Base-by-base conservation (phyloP, 2,888 invertebrate species). In the Amblyteles armatorius region DNA sequence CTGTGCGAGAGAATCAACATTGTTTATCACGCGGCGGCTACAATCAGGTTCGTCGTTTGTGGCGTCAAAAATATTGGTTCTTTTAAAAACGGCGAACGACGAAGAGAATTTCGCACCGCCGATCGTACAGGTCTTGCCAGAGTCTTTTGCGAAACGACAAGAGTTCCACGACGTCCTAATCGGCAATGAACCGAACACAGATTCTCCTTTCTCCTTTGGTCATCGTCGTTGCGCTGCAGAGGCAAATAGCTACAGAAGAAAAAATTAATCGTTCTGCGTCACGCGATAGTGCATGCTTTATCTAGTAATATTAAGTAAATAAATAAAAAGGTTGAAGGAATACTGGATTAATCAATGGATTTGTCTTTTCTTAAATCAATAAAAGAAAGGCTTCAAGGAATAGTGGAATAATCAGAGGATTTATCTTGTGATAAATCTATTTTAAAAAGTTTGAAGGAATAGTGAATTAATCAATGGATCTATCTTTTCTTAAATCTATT, bases 11-110 rank as follows among this genome's bases (percentile, higher is more conserved):
- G 97, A 84, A 96, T 98, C 0, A 94, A 97, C 74, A 96, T 99
- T 55, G 97, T 99, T n/a, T 97, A 98, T 91, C 99, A 99, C 91
- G 96, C 88, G 29, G 94, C 94, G 22, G 94, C 94, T 3, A 93
- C 93, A 71, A 96, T 94, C 82, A 92, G 94, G 93, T 94, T 50
- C 9, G 82, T 82, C 13, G 29, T 13, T 16, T 9, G 16, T 16
- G 4, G 13, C 44, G 13, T 44, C 13, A 13, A 44, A 16, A 48
- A 48, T 26, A 57, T 57, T 26, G 9, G 1, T 16, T 22, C 16
- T n/a, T 13, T 13, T n/a, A 16, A 60, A 60, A 44, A 57, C 13
- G 16, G 16, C 4, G 5, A 22, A 57, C 13, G 16, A 36, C 26
- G 5, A 22, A 33, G 29, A 63, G 16, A 26, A 26, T 19, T 52